Percentiles rank a stretch among this genome's conserved stretches.
These are phyloP conservation scores for Sycophila texana DNA, from an alignment of 2,888 invertebrate species.

Conservation along the genomic window DNA sequence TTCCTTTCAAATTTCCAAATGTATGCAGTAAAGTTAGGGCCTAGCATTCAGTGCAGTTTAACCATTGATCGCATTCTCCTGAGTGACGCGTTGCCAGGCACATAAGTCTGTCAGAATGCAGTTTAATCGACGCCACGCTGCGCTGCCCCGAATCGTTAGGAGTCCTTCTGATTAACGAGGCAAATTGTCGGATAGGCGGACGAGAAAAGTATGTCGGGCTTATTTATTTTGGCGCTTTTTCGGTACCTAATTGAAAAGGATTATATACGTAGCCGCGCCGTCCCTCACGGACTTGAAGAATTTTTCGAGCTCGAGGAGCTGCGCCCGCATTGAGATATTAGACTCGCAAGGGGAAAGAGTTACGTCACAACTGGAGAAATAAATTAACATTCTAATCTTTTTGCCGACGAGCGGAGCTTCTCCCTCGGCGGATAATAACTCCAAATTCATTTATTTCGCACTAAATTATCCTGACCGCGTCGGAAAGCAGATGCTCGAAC, in stretches of 20 bases:
- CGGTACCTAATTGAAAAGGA: neutral
- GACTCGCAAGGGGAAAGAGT: neutral
- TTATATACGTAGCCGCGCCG: slow-evolving; percentile 12
- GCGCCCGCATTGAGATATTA: slow-evolving; percentile 25
- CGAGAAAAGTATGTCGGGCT: neutral
- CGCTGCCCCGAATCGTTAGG: slow-evolving; percentile 64
- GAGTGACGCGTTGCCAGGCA: slow-evolving; percentile 67
- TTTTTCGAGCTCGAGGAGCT: slow-evolving; percentile 15
- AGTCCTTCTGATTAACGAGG: slow-evolving; percentile 67
- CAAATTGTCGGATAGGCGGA: slow-evolving; percentile 66
- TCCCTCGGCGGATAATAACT: too few relatives aligned
- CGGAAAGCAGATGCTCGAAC: too few relatives aligned
- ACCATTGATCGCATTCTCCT: too few relatives aligned
- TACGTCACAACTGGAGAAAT: neutral
- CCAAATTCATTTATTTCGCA: too few relatives aligned
- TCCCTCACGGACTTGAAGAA: slow-evolving; percentile 18
- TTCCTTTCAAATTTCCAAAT: too few relatives aligned
- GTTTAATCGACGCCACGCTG: slow-evolving; percentile 68
- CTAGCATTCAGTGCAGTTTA: too few relatives aligned
- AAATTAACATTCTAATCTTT: slow-evolving; percentile 27
- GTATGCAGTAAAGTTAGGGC: too few relatives aligned
- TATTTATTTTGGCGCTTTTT: slow-evolving; percentile 18
- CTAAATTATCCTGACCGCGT: too few relatives aligned
- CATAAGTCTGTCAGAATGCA: slow-evolving; percentile 63
- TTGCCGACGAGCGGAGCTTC: neutral